Conservation (phyloP, 37 sponge, comb jelly and placozoan genomes). For the Eunapius fragilis region DNA sequence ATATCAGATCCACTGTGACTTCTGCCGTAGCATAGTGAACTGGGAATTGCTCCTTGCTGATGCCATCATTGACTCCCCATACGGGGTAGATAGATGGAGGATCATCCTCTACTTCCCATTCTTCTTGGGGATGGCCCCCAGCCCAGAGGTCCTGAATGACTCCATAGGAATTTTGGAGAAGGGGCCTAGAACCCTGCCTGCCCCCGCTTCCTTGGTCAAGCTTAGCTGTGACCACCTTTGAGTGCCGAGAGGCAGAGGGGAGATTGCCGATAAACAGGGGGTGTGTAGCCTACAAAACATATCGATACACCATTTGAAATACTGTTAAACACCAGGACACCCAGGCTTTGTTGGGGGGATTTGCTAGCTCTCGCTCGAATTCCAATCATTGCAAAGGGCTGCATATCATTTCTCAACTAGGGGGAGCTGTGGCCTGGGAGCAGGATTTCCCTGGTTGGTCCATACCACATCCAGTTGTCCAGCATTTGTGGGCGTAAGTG, state of each 20-base stretch:
- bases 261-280: conserved; percentile 11
- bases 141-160: conserved; percentile 32
- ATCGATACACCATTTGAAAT: conserved; percentile 4
- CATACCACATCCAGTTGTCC: conserved; percentile 19
- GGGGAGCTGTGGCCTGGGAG: not conserved
- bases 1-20: conserved; percentile 11
- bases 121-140: conserved; percentile 55
- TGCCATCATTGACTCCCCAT: not conserved
- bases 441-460: conserved; percentile 27
- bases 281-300: conserved; percentile 31
- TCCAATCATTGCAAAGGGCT: conserved; percentile 4
- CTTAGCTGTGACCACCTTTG: conserved; percentile 16
- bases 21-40: conserved; percentile 29
- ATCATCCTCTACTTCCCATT: conserved; percentile 30
- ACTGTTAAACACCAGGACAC: conserved; percentile 2
- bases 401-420: conserved; percentile 18
- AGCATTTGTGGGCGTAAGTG: too few relatives aligned
- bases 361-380: conserved; percentile 21
- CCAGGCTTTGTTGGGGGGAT: conserved; percentile 36
- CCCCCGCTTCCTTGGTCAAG: conserved; percentile 6
- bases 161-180: conserved; percentile 18
- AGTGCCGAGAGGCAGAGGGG: conserved; percentile 24
- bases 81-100: conserved; percentile 38
- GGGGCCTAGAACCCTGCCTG: conserved; percentile 6
- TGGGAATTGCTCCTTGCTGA: not conserved